Evolutionary conservation across 2,797 vertebrate genomes (phyloP).

Genomic region (Dipus sagitta): DNA sequence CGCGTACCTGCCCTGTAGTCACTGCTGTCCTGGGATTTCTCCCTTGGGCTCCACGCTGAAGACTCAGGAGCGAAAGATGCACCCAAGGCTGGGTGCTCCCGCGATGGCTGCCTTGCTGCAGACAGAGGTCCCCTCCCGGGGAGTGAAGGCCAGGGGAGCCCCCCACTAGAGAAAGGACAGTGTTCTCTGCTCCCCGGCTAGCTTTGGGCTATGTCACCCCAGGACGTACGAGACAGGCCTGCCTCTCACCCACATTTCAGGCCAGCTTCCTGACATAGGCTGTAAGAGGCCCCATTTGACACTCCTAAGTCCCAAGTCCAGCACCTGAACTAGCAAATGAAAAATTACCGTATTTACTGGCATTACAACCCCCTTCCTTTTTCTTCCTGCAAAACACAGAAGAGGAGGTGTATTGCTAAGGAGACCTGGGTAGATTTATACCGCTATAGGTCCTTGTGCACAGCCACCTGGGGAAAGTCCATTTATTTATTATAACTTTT

Average conservation of each 20-base stretch:
- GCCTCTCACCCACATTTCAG: constrained; percentile 37
- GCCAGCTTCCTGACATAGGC: not conserved
- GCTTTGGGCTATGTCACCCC: not conserved
- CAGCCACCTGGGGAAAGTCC: not conserved
- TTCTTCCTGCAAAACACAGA: not conserved
- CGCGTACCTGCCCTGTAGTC: constrained; percentile 67
- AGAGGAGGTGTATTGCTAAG: not conserved
- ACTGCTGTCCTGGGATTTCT: constrained; percentile 33
- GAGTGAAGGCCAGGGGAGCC: not conserved
- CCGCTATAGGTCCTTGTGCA: not conserved
- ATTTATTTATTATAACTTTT: no score
- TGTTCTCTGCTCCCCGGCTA: not conserved
- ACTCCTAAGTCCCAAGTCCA: constrained; percentile 84
- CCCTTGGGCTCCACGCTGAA: constrained; percentile 36
- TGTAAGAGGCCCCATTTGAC: constrained; percentile 43
- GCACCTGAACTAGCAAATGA: constrained; percentile 9
- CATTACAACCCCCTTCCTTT: not conserved
- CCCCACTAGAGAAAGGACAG: not conserved
- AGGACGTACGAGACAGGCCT: not conserved
- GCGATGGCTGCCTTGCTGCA: not conserved
- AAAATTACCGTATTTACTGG: constrained; percentile 77
- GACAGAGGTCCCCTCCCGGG: not conserved
- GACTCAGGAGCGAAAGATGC: not conserved
- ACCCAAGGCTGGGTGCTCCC: not conserved
- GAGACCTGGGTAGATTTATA: not conserved